Evolutionary conservation across 1,140 invertebrate genomes (phyloP).

Genomic region (Drosophila sechellia): DNA sequence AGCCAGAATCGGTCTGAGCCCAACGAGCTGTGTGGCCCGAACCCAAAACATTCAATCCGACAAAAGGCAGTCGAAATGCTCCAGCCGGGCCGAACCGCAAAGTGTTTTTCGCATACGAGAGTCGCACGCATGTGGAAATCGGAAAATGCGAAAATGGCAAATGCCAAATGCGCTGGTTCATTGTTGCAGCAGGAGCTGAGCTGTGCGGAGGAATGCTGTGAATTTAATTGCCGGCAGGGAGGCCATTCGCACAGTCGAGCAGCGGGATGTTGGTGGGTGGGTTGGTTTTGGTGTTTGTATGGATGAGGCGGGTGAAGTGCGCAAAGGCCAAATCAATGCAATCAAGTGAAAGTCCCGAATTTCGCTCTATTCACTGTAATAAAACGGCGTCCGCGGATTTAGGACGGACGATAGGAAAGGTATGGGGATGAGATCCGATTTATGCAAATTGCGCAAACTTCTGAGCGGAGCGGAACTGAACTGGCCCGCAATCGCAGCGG

Average conservation of each 20-base stretch:
- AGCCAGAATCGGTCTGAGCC: constrained; percentile 3
- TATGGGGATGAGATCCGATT: constrained; percentile 37
- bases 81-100: constrained; percentile 29
- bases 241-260: background rate
- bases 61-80: constrained; percentile 12
- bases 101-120: constrained; percentile 51
- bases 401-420: too few species aligned
- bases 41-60: constrained; percentile 33
- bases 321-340: constrained; percentile 50
- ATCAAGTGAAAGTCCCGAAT: constrained; percentile 72
- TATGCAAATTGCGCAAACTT: constrained; percentile 75
- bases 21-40: constrained; percentile 3
- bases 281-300: background rate
- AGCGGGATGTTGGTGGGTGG: constrained; percentile 12
- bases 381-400: background rate
- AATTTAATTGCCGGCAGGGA: constrained; percentile 39
- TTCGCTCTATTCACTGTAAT: constrained; percentile 10
- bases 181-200: constrained; percentile 29
- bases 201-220: constrained; percentile 11
- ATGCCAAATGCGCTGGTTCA: constrained; percentile 54
- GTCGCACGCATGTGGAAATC: constrained; percentile 39
- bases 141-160: constrained; percentile 39
- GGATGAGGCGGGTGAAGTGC: background rate
- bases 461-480: constrained; percentile 59
- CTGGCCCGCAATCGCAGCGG: constrained; percentile 17